phyloP scores from a whole-genome alignment of 1,140 invertebrate species.

The Camponotus pennsylvanicus region DNA sequence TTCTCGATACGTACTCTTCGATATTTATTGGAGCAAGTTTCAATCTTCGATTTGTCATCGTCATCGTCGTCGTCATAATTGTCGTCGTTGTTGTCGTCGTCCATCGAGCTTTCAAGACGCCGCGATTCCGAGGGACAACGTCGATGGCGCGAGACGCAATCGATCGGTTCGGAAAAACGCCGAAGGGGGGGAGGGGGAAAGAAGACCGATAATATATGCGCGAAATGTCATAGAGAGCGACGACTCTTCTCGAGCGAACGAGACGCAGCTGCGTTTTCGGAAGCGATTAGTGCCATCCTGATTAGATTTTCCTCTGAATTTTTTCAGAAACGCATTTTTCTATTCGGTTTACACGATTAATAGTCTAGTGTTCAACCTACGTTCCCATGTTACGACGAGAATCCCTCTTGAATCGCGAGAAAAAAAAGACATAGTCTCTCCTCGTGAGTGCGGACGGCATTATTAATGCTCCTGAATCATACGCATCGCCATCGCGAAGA shows the following conservation, averaged over 20 bases:
- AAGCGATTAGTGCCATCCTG: too few species aligned
- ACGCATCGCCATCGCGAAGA: background rate
- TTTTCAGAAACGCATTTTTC: too few species aligned
- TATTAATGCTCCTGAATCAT: background rate
- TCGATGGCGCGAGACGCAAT: slow-evolving; percentile 27
- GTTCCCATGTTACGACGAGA: too few species aligned
- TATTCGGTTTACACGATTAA: too few species aligned
- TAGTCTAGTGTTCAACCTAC: too few species aligned
- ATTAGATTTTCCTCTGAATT: too few species aligned
- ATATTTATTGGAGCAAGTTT: slow-evolving; percentile 54
- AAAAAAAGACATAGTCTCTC: too few species aligned
- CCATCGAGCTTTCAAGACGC: slow-evolving; percentile 58
- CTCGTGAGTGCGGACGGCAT: too few species aligned
- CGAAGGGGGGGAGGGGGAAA: slow-evolving; percentile 21
- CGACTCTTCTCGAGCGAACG: slow-evolving; percentile 62
- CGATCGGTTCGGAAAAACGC: slow-evolving; percentile 35
- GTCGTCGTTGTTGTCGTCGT: slow-evolving; percentile 58
- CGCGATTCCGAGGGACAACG: slow-evolving; percentile 51
- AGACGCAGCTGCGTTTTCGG: slow-evolving; percentile 37
- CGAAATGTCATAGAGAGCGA: slow-evolving; percentile 59
- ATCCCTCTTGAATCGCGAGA: too few species aligned
- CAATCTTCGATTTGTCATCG: slow-evolving; percentile 48
- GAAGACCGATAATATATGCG: slow-evolving; percentile 48
- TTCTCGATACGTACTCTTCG: slow-evolving; percentile 30
- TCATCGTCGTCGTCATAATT: slow-evolving; percentile 31